A percentile compares a stretch with the other conserved stretches of the same genome.
Evolutionary conservation across 2,797 vertebrate genomes (phyloP).

Genomic region (Manis javanica): DNA sequence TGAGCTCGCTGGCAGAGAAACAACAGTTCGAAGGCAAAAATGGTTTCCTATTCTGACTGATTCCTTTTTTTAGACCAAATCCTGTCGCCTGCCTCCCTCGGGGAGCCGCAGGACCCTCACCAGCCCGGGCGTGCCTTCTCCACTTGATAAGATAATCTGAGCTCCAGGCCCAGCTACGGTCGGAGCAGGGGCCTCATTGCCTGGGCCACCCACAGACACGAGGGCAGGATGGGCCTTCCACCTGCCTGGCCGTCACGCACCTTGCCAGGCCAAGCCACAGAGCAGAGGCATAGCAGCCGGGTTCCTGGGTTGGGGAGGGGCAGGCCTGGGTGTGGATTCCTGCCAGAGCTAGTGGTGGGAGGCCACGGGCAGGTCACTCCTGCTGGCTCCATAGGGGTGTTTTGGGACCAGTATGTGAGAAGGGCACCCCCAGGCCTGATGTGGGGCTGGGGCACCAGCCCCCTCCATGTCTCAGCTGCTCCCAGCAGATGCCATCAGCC

Average conservation of each 20-base stretch:
- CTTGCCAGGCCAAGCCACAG: neutral
- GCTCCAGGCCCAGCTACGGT: neutral
- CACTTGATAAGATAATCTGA: neutral
- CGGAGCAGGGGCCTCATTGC: accelerated
- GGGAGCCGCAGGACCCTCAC: accelerated
- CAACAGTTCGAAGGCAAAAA: too few relatives aligned
- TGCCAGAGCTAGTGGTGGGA: too few relatives aligned
- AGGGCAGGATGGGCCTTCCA: neutral
- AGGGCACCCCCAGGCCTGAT: accelerated
- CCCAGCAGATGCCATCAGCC: neutral
- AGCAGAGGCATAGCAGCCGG: neutral
- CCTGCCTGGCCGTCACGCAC: accelerated
- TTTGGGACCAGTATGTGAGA: accelerated
- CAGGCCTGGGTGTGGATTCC: too few relatives aligned
- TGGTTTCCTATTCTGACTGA: accelerated
- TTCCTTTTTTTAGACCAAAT: neutral
- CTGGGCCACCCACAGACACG: neutral
- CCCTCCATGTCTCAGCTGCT: too few relatives aligned
- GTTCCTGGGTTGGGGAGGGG: neutral
- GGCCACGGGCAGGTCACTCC: neutral
- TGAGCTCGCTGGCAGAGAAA: neutral
- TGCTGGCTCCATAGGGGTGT: accelerated
- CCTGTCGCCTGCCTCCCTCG: neutral
- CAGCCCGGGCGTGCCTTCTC: accelerated
- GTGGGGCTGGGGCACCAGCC: neutral